Conservation (phyloP, 2,113 vertebrate species). For the Microcebus jonahi region DNA sequence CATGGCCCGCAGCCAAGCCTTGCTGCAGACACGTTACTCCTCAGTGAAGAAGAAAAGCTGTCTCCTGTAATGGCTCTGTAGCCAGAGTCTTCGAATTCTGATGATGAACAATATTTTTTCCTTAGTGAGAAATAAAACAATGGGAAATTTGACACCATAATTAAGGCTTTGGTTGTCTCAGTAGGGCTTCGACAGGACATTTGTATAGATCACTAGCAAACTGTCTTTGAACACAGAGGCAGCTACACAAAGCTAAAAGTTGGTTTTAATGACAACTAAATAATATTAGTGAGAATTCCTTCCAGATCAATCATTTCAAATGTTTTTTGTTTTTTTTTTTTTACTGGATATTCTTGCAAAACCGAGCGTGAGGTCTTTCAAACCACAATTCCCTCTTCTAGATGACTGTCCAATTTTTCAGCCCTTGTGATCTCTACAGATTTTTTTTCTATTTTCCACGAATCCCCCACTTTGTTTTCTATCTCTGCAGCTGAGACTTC, state of each 20-base stretch:
- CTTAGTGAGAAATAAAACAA: not conserved
- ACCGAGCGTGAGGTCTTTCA: not conserved
- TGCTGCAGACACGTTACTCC: not conserved
- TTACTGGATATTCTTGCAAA: not conserved
- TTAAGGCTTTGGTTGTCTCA: not conserved
- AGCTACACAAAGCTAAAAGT: not conserved
- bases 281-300: not conserved
- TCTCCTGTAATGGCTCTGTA: not conserved
- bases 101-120: not conserved
- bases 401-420: not conserved
- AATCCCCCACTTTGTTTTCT: not conserved
- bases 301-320: not conserved
- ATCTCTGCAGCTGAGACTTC: not conserved
- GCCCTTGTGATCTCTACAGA: too few species aligned
- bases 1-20: not conserved
- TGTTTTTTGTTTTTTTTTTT: not conserved
- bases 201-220: not conserved
- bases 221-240: not conserved
- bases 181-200: rapidly evolving
- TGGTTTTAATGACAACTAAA: not conserved
- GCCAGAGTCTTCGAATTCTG: not conserved
- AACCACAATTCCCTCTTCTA: not conserved
- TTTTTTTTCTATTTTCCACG: not conserved
- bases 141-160: not conserved
- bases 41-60: not conserved